These are phyloP conservation scores for Dendroctonus valens DNA, from an alignment of 1,140 invertebrate species.

Conservation along the genomic window DNA sequence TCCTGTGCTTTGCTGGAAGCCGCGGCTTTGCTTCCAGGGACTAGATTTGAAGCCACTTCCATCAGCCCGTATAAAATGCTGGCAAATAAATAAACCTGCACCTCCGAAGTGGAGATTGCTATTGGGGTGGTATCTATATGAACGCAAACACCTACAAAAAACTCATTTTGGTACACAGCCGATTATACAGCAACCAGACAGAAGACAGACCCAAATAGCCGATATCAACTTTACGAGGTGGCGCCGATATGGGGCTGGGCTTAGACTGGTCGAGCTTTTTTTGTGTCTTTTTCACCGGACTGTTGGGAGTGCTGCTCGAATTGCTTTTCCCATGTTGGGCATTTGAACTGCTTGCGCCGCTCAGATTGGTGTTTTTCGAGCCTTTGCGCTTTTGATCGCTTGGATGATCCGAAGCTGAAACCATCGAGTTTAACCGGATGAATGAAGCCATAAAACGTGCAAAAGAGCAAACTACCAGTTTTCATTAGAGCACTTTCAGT, in stretches of 20 bases:
- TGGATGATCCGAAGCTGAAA: neutral
- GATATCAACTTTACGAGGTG: slow-evolving; percentile 37
- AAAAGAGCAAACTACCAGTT: neutral
- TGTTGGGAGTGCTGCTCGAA: slow-evolving; percentile 12
- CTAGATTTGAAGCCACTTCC: slow-evolving; percentile 46
- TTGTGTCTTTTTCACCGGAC: slow-evolving; percentile 20
- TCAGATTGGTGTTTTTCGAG: slow-evolving; percentile 13
- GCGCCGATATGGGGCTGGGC: slow-evolving; percentile 5
- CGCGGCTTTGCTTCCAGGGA: slow-evolving; percentile 31
- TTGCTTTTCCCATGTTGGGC: slow-evolving; percentile 17
- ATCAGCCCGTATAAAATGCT: slow-evolving; percentile 50
- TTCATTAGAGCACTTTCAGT: neutral
- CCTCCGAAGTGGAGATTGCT: slow-evolving; percentile 55
- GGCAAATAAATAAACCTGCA: slow-evolving; percentile 53
- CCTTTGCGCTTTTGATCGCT: slow-evolving; percentile 20
- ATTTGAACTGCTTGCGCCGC: slow-evolving; percentile 19
- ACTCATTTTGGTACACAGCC: neutral
- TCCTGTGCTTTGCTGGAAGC: neutral
- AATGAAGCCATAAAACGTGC: too few species aligned
- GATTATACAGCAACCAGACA: neutral
- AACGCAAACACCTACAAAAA: slow-evolving; percentile 53
- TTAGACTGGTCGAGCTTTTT: slow-evolving; percentile 4
- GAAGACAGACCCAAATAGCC: slow-evolving; percentile 45
- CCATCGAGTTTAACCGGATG: too few species aligned
- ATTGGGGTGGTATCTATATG: slow-evolving; percentile 61